Percentiles rank a stretch among this genome's conserved stretches.
Evolutionary conservation across 2,888 invertebrate genomes (phyloP).

Genomic region (Lithosia quadra): DNA sequence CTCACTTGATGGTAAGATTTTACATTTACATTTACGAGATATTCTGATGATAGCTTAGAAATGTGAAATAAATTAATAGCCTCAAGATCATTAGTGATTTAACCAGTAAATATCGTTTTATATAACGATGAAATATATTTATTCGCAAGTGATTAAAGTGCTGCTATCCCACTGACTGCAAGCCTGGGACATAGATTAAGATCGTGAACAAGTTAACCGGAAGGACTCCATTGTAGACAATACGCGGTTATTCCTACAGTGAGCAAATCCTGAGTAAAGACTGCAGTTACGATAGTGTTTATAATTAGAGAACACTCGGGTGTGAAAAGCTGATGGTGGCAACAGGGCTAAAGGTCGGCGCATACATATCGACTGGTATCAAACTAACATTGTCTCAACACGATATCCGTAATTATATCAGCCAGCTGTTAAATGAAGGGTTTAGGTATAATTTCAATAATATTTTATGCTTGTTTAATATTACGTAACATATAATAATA

Average conservation of each 20-base stretch:
- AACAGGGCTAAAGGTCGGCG: constrained; percentile 40
- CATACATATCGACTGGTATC: neutral
- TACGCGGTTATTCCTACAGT: constrained; percentile 61
- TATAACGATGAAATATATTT: too few species aligned
- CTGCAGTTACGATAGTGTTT: constrained; percentile 68
- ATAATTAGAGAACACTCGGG: constrained; percentile 76
- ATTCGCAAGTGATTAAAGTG: constrained; percentile 22
- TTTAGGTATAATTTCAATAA: neutral
- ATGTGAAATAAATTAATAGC: neutral
- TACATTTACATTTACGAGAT: too few species aligned
- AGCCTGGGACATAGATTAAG: constrained; percentile 64
- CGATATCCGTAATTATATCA: neutral
- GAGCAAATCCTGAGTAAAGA: constrained; percentile 62
- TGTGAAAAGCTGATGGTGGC: constrained; percentile 54
- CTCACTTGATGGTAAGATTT: too few species aligned
- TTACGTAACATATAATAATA: too few species aligned
- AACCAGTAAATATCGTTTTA: too few species aligned
- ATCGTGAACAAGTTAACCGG: constrained; percentile 71
- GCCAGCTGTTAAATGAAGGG: neutral
- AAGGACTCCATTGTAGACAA: constrained; percentile 70
- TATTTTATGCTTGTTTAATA: too few species aligned
- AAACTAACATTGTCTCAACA: neutral
- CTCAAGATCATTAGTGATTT: neutral
- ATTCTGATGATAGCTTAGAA: neutral
- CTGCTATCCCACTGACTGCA: constrained; percentile 34